Conservation (phyloP, 1,140 invertebrate species). For the Drosophila rufa region DNA sequence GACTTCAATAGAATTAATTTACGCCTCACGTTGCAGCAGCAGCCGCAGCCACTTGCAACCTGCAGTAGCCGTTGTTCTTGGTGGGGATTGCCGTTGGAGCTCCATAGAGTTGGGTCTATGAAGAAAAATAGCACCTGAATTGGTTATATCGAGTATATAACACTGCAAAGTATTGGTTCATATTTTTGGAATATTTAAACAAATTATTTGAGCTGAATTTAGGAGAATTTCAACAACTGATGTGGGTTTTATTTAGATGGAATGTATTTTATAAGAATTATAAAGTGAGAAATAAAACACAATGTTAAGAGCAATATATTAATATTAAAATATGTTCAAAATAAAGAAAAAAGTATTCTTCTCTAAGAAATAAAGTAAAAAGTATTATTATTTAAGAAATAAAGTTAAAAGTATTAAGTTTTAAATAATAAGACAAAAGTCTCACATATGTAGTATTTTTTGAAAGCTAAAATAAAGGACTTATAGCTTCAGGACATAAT, state of each 20-base stretch:
- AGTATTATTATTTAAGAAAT: background rate
- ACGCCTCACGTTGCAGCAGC: constrained; percentile 75
- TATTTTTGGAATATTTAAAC: background rate
- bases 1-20: constrained; percentile 85
- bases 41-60: constrained; percentile 35
- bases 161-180: background rate
- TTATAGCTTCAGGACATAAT: too few relatives aligned
- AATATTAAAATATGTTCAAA: too few relatives aligned
- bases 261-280: background rate
- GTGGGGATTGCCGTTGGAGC: constrained; percentile 2
- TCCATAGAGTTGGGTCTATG: background rate
- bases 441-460: too few relatives aligned
- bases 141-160: background rate
- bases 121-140: constrained; percentile 13
- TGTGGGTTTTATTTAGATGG: background rate
- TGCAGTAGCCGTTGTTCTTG: constrained; percentile 29
- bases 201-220: background rate
- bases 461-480: too few relatives aligned
- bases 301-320: too few relatives aligned
- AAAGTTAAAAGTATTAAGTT: background rate
- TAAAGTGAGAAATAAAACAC: too few relatives aligned
- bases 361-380: too few relatives aligned
- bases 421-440: too few relatives aligned
- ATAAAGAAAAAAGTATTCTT: too few relatives aligned
- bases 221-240: background rate